A percentile compares a stretch with the other conserved stretches of the same genome.
phyloP scores from a whole-genome alignment of 2,888 invertebrate genomes.

The Gerris lacustris region DNA sequence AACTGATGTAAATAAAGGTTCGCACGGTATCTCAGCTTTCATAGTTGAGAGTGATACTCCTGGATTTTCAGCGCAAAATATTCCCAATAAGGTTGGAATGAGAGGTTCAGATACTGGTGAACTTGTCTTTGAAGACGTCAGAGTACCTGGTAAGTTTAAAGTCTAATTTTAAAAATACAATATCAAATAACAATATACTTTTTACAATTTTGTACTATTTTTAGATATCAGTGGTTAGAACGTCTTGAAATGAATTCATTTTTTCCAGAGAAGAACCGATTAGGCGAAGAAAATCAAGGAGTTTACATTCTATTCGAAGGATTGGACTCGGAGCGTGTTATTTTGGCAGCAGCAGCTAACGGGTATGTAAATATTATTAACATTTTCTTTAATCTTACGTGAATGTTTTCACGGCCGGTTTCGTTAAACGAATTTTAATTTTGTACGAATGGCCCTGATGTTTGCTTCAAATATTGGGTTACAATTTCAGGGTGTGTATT shows the following conservation, averaged over 20 bases:
- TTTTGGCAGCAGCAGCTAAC: background rate
- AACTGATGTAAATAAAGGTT: background rate
- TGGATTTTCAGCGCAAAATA: background rate
- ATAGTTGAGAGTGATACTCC: background rate
- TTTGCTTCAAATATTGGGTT: too few relatives aligned
- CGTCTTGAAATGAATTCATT: background rate
- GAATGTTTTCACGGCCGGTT: too few relatives aligned
- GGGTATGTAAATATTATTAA: background rate
- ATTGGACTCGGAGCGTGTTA: background rate
- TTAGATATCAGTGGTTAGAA: too few relatives aligned
- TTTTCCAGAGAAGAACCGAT: background rate
- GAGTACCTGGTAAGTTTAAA: background rate
- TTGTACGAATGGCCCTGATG: too few relatives aligned
- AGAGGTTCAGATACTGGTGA: background rate
- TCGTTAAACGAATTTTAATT: too few relatives aligned
- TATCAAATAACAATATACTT: too few relatives aligned
- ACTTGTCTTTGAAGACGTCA: background rate
- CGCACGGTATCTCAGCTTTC: background rate
- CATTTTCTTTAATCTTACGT: too few relatives aligned
- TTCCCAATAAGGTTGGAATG: background rate
- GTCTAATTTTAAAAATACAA: too few relatives aligned
- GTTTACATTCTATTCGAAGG: background rate
- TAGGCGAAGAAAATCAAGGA: background rate
- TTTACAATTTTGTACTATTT: too few relatives aligned
- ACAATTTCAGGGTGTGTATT: too few relatives aligned